phyloP scores from a whole-genome alignment of 2,888 invertebrate species.

The Acronicta psi region DNA sequence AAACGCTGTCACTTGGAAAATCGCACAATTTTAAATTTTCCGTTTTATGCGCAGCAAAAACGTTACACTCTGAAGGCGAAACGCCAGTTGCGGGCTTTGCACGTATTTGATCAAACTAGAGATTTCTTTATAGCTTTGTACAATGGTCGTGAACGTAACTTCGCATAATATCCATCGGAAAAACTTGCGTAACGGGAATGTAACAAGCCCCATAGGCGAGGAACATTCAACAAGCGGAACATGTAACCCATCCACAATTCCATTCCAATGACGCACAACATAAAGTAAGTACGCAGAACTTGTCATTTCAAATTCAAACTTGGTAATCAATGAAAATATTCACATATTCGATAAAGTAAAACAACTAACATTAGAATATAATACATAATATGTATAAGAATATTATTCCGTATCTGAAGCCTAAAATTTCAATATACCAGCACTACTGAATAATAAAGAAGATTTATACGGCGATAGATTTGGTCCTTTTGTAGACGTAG shows the following conservation, averaged over 20 bases:
- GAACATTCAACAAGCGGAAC: constrained; percentile 33
- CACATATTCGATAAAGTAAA: constrained; percentile 17
- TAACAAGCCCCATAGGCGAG: constrained; percentile 40
- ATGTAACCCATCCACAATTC: constrained; percentile 8
- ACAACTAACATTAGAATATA: constrained; percentile 23
- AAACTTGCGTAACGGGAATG: constrained; percentile 60
- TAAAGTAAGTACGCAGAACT: constrained; percentile 28
- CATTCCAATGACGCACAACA: constrained; percentile 15
- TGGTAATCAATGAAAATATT: constrained; percentile 42
- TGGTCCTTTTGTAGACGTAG: constrained; percentile 19
- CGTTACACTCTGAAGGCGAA: constrained; percentile 18
- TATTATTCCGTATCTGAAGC: constrained; percentile 17
- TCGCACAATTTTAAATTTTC: constrained; percentile 45
- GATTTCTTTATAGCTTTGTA: constrained; percentile 21
- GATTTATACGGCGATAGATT: constrained; percentile 5
- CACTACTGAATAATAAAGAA: constrained; percentile 13
- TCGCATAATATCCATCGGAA: constrained; percentile 17
- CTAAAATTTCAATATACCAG: constrained; percentile 14
- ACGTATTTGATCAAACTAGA: constrained; percentile 32
- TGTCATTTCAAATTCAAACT: constrained; percentile 30
- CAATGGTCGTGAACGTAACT: constrained; percentile 9
- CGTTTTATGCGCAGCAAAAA: constrained; percentile 39
- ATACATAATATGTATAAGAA: too few relatives aligned
- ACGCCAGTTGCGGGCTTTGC: constrained; percentile 14
- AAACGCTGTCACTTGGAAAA: constrained; percentile 56